Evolutionary conservation across 2,113 vertebrate species (phyloP), one percentile per base, ranked within the genome.

Genomic region (Limnothrissa miodon): DNA sequence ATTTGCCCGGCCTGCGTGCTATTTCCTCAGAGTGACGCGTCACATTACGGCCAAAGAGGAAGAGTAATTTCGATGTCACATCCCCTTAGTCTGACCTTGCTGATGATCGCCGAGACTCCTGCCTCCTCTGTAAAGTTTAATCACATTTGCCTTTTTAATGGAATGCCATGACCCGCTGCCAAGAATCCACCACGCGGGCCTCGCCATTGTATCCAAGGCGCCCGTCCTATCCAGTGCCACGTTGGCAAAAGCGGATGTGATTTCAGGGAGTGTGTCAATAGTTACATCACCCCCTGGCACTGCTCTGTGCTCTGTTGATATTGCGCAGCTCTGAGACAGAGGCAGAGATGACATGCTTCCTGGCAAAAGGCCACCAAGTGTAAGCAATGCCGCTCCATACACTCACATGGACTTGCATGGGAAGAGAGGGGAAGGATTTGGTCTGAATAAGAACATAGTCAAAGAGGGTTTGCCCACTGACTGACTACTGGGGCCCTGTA

Each of bases 101-200:
- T 91, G 90, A 93, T 89, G 90, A 90, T 92, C 87, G 84, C 88
- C 85, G 90, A 93, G 91, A 92, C 84, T 89, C 59, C 82, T 84
- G 87, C 84, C 59, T 92, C 91, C 91, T 90, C 90, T 87, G 89
- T 85, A 89, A 92, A 92, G 92, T 92, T 90, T 90, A 92, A 95
- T 95, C 92, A 92, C 90, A 93, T 93, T 94, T 92, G 92, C 93
- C 91, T 93, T 93, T 92, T 94, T 93, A 95, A 93, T 93, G 88
- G 90, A 87, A 39, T 91, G 88, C 84, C 80, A 85, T 87, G 56
- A 89, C 59, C 56, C 85, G 29, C 83, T 91, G 91, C 91, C 93
- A 94, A 91, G 92, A 92, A 92, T 90, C 87, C 91, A 88, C 91
- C 89, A 91, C 90, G 81, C 79, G 42, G 85, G 45, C 78, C 78